Evolutionary conservation across 2,113 vertebrate species (phyloP).

Genomic region (Prietella phreatophila): DNA sequence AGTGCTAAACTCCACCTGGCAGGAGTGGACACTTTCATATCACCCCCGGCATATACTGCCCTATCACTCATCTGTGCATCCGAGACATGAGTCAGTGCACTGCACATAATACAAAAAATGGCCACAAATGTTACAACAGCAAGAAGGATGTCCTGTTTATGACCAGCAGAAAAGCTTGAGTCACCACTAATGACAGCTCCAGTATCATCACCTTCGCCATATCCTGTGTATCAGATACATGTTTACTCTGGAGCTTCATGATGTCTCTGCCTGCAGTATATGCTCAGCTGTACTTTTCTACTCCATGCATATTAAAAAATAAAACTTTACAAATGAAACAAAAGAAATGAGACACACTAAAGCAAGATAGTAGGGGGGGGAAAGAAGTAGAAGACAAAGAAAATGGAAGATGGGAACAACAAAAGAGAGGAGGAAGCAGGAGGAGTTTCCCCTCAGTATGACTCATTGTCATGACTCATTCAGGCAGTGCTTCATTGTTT

Average conservation of each 20-base stretch:
- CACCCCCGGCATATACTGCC: too few relatives aligned
- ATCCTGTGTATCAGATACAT: background rate
- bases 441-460: slow-evolving; percentile 69
- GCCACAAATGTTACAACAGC: background rate
- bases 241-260: background rate
- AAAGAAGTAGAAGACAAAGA: slow-evolving; percentile 28
- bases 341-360: background rate
- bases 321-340: background rate
- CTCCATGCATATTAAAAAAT: background rate
- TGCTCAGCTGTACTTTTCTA: background rate
- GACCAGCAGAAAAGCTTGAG: slow-evolving; percentile 12
- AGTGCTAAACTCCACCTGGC: background rate
- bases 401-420: slow-evolving; percentile 30
- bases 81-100: background rate
- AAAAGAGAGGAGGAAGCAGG: slow-evolving; percentile 58
- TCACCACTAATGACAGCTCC: slow-evolving; percentile 15
- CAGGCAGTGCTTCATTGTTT: slow-evolving; percentile 70
- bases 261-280: background rate
- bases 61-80: background rate
- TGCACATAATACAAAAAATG: slow-evolving; percentile 4
- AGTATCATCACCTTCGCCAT: slow-evolving; percentile 1
- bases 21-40: background rate
- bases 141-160: slow-evolving; percentile 9
- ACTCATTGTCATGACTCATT: slow-evolving; percentile 76
- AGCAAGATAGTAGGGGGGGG: background rate